These are phyloP conservation scores for Oxyruncus cristatus DNA, from an alignment of 2,113 vertebrate species.

Conservation along the genomic window DNA sequence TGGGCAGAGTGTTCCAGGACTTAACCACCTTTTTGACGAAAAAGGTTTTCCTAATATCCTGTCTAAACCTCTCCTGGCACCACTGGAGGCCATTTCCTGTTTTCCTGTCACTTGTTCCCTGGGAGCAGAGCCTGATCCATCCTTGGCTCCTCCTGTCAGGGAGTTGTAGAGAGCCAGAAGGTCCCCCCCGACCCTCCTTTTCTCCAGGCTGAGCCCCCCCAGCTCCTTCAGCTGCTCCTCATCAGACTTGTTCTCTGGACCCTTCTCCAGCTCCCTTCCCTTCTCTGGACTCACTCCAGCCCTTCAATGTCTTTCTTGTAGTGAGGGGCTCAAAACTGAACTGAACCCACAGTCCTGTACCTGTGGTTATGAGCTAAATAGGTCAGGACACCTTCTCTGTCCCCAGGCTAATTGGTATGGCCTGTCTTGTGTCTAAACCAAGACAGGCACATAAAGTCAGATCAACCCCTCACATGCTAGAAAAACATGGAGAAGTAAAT, in stretches of 20 bases:
- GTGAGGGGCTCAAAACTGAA: not conserved
- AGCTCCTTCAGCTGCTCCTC: rapidly evolving
- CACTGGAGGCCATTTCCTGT: rapidly evolving
- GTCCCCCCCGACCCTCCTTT: not conserved
- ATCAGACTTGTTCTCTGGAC: not conserved
- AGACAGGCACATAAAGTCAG: not conserved
- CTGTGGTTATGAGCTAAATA: not conserved
- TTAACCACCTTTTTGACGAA: not conserved
- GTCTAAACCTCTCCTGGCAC: not conserved
- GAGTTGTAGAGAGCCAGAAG: not conserved
- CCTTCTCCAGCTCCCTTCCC: rapidly evolving
- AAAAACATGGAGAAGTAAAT: rapidly evolving
- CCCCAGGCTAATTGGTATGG: not conserved
- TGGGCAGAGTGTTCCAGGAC: not conserved
- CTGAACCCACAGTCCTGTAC: not conserved
- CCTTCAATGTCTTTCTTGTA: not conserved
- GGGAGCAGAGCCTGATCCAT: rapidly evolving
- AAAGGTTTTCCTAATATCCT: not conserved
- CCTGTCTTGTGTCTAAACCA: not conserved
- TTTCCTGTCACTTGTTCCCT: rapidly evolving
- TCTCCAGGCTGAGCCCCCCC: not conserved
- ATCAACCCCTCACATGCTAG: rapidly evolving
- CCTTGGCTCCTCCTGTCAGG: rapidly evolving
- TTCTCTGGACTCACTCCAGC: not conserved
- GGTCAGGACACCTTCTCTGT: not conserved